phyloP scores from a whole-genome alignment of 2,797 vertebrate genomes.

The Vireo griseus region DNA sequence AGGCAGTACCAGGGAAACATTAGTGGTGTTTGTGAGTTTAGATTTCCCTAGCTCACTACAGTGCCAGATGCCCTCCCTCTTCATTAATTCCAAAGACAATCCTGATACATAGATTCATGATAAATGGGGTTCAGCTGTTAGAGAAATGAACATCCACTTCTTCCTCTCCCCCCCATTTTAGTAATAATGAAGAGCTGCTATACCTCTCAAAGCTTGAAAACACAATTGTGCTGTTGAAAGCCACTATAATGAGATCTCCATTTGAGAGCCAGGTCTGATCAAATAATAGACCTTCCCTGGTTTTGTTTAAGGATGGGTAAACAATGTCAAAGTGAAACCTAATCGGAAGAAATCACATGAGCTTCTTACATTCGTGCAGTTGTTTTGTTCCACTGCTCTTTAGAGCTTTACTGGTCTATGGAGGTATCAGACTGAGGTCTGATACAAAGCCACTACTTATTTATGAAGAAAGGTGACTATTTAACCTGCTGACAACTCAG shows the following conservation, averaged over 20 bases:
- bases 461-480: slow-evolving; percentile 17
- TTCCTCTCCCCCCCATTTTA: background rate
- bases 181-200: slow-evolving; percentile 27
- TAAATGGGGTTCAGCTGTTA: background rate
- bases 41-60: background rate
- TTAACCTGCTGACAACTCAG: background rate
- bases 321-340: slow-evolving; percentile 40
- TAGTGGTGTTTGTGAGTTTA: background rate
- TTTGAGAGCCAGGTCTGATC: slow-evolving; percentile 37
- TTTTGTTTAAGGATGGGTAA: slow-evolving; percentile 45
- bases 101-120: background rate
- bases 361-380: background rate
- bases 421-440: background rate
- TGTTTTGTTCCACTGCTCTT: background rate
- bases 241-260: slow-evolving; percentile 12
- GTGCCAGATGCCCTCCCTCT: background rate
- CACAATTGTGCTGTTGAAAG: slow-evolving; percentile 4
- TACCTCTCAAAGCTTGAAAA: slow-evolving; percentile 1
- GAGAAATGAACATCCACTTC: background rate
- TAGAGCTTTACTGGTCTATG: background rate
- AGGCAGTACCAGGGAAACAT: background rate
- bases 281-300: slow-evolving; percentile 50
- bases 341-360: slow-evolving; percentile 11
- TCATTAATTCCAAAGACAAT: background rate
- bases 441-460: background rate